Percentiles rank a stretch among this genome's conserved stretches.
Evolutionary conservation across 2,113 vertebrate species (phyloP).

Genomic region (Ivindomyrus marchei): DNA sequence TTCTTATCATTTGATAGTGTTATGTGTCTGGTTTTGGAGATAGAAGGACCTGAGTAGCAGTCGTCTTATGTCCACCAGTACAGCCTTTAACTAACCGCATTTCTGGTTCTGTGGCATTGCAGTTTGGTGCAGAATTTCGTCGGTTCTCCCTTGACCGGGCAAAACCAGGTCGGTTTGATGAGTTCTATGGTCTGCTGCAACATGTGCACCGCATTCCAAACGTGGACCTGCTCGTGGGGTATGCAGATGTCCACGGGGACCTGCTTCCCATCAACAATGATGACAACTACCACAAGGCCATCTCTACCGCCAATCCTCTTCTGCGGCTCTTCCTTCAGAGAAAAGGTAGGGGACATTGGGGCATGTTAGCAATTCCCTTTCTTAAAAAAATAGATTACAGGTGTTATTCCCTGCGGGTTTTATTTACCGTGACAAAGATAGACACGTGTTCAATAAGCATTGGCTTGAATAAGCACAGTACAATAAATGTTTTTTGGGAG

Average conservation of each 20-base stretch:
- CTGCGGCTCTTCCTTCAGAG: constrained; percentile 93
- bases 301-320: constrained; percentile 84
- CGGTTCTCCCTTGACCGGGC: constrained; percentile 93
- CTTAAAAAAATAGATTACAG: neutral
- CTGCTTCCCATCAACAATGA: constrained; percentile 96
- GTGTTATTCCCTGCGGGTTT: neutral
- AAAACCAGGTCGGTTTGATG: constrained; percentile 91
- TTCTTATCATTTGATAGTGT: neutral
- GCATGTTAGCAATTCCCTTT: neutral
- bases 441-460: neutral
- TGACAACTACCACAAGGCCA: constrained; percentile 96
- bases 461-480: neutral
- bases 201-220: constrained; percentile 96
- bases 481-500: neutral
- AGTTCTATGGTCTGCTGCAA: constrained; percentile 92
- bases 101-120: constrained; percentile 29
- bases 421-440: neutral
- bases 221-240: constrained; percentile 86
- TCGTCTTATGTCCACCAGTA: neutral
- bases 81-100: constrained; percentile 7
- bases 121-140: constrained; percentile 98
- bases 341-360: constrained; percentile 69
- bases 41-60: neutral
- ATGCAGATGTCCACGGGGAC: constrained; percentile 90
- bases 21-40: neutral